Percentiles rank a stretch among this genome's conserved stretches.
Conservation (phyloP, 2,113 vertebrate genomes). For the Hippolais icterina region DNA sequence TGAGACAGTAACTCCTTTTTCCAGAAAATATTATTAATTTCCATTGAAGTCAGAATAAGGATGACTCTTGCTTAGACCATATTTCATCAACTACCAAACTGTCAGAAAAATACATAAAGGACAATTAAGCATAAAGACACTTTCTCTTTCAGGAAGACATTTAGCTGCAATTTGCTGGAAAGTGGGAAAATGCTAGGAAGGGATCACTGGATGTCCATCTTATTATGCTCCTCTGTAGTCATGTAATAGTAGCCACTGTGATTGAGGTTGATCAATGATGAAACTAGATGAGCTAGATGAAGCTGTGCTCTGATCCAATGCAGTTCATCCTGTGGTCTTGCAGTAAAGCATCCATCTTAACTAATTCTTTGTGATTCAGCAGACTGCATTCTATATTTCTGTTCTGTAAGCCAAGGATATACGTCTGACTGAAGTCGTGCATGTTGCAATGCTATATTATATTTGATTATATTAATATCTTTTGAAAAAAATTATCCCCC, state of each 20-base stretch:
- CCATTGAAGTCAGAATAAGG: neutral
- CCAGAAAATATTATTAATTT: neutral
- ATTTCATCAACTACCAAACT: neutral
- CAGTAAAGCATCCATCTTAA: neutral
- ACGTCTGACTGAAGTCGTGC: neutral
- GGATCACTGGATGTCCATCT: neutral
- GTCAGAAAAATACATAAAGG: neutral
- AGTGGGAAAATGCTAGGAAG: neutral
- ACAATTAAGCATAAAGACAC: neutral
- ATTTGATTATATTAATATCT: neutral
- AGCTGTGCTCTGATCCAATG: neutral
- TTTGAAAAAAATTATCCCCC: neutral
- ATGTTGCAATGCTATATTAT: neutral
- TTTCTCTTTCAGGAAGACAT: neutral
- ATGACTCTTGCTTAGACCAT: neutral
- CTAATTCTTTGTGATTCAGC: neutral
- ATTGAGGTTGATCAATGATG: neutral
- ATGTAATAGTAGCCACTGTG: neutral
- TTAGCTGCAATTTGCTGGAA: neutral
- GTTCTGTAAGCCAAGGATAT: neutral
- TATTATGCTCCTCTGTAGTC: neutral
- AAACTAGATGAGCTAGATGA: neutral
- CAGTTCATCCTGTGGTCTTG: neutral
- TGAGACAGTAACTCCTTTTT: neutral
- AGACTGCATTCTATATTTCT: neutral